phyloP scores from a whole-genome alignment of 2,113 vertebrate species.

The Tenrec ecaudatus region DNA sequence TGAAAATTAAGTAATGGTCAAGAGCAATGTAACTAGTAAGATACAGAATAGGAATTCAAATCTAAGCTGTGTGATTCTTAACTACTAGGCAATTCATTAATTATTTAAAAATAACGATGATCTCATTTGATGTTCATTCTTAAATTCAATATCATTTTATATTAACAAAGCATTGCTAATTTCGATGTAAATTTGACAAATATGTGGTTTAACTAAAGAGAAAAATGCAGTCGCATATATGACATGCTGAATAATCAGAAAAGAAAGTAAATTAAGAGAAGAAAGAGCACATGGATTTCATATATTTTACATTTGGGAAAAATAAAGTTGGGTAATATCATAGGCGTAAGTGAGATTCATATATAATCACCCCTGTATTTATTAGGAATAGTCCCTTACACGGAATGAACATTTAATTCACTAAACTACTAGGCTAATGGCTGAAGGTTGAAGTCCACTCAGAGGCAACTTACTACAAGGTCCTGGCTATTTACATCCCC shows the following conservation, averaged over 20 bases:
- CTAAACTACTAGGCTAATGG: background rate
- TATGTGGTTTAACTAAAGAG: background rate
- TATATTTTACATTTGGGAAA: background rate
- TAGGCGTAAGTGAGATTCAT: background rate
- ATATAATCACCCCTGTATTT: background rate
- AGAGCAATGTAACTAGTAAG: background rate
- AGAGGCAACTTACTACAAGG: background rate
- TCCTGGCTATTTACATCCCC: background rate
- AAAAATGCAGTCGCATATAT: background rate
- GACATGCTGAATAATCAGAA: background rate
- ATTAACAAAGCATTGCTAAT: background rate
- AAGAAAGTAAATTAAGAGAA: too few species aligned
- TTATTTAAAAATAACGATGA: background rate
- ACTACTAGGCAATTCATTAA: background rate
- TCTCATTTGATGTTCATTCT: background rate
- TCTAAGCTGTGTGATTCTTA: fast-evolving
- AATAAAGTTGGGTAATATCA: background rate
- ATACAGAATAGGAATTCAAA: background rate
- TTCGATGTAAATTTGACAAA: background rate
- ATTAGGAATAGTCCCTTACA: background rate
- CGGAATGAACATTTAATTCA: background rate
- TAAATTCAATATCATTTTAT: background rate
- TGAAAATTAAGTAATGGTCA: background rate
- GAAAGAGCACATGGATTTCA: background rate
- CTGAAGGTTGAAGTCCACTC: background rate